A percentile compares a stretch with the other conserved stretches of the same genome.
Conservation (phyloP, 1,140 invertebrate species). For the Drosophila persimilis region DNA sequence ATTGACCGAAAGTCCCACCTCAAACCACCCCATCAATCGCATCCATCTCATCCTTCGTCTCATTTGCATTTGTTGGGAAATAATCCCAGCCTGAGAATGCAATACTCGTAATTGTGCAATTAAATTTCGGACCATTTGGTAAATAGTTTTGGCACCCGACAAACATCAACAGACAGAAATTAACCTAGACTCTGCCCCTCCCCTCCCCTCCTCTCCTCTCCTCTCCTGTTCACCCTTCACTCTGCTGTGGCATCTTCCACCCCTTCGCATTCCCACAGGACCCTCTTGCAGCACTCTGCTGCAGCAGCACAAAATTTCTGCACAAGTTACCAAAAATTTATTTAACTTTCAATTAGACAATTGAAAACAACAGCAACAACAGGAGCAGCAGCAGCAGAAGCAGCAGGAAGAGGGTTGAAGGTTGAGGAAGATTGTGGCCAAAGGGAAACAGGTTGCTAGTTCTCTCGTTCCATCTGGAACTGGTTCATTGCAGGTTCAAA, state of each 20-base stretch:
- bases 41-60: background rate
- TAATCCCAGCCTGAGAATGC: too few relatives aligned
- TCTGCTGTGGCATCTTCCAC: background rate
- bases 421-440: too few relatives aligned
- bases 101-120: constrained; percentile 38
- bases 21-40: background rate
- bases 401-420: background rate
- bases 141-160: constrained; percentile 51
- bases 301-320: constrained; percentile 68
- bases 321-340: constrained; percentile 69
- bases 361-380: constrained; percentile 52
- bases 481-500: too few relatives aligned
- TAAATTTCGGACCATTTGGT: constrained; percentile 42
- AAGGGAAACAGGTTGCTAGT: background rate
- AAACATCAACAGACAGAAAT: constrained; percentile 50
- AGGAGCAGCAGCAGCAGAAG: constrained; percentile 7
- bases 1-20: too few relatives aligned
- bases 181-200: constrained; percentile 32
- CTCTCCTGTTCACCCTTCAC: background rate
- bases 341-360: constrained; percentile 81
- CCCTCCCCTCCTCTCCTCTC: too few relatives aligned
- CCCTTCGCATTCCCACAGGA: constrained; percentile 33
- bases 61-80: constrained; percentile 11
- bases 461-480: too few relatives aligned
- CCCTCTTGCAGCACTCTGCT: constrained; percentile 47